These are phyloP conservation scores for Lacerta viridis DNA, from an alignment of 2,797 vertebrate species.

Conservation along the genomic window DNA sequence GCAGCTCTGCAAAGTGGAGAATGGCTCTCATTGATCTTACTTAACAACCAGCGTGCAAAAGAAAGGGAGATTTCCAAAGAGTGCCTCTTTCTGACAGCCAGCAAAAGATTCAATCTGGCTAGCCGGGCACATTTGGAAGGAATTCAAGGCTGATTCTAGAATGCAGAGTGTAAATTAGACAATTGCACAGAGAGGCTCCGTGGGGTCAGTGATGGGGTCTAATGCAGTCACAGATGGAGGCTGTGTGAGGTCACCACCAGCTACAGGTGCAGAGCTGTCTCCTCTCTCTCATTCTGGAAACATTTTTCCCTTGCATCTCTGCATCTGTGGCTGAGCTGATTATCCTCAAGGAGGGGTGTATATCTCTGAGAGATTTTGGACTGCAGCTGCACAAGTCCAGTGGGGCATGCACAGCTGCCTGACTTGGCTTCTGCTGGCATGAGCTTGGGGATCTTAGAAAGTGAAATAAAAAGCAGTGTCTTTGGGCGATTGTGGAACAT, in stretches of 20 bases:
- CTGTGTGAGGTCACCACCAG: neutral
- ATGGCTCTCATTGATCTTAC: slow-evolving; percentile 72
- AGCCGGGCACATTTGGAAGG: neutral
- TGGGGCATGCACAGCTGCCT: neutral
- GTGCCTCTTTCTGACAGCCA: neutral
- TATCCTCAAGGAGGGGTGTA: neutral
- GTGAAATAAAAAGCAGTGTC: neutral
- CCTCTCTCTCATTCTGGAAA: neutral
- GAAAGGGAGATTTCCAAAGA: slow-evolving; percentile 14
- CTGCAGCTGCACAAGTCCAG: neutral
- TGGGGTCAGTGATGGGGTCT: neutral
- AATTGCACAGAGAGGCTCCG: neutral
- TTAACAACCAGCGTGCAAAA: slow-evolving; percentile 7
- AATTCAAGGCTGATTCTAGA: neutral
- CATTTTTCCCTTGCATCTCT: neutral
- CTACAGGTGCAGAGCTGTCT: neutral
- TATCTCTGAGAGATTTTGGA: neutral
- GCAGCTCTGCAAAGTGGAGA: slow-evolving; percentile 63
- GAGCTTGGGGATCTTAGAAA: neutral
- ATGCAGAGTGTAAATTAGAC: neutral
- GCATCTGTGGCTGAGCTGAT: neutral
- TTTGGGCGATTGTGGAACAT: neutral
- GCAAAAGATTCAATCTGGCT: slow-evolving; percentile 25
- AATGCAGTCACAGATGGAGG: neutral
- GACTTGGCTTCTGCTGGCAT: neutral